A percentile compares a stretch with the other conserved stretches of the same genome.
Conservation (phyloP, 2,113 vertebrate genomes). For the Brachypodius melanocephalos region DNA sequence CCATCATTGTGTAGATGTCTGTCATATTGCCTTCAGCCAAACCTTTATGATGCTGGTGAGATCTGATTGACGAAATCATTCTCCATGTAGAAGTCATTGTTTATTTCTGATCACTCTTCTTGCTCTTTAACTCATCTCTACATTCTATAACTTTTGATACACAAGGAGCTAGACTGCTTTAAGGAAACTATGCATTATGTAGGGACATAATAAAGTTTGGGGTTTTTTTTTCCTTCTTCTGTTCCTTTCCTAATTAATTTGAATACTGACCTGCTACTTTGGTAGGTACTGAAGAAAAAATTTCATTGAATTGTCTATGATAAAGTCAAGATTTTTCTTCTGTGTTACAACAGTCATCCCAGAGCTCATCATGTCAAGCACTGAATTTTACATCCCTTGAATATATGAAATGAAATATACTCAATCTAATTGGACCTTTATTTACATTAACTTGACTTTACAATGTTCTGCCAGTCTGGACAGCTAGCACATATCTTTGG, state of each 20-base stretch:
- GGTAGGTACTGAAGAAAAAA: background rate
- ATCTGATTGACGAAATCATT: background rate
- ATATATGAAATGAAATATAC: background rate
- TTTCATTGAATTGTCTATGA: background rate
- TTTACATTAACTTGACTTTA: background rate
- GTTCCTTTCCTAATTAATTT: background rate
- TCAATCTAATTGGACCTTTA: background rate
- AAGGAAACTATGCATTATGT: background rate
- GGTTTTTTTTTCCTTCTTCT: background rate
- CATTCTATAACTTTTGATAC: background rate
- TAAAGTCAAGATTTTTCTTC: background rate
- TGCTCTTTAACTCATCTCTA: background rate
- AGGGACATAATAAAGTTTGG: background rate
- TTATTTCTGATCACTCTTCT: background rate
- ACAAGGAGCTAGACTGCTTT: background rate
- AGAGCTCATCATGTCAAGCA: background rate
- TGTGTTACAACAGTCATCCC: background rate
- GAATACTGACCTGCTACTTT: background rate
- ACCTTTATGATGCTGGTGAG: background rate
- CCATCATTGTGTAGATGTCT: background rate
- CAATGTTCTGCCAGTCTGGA: background rate
- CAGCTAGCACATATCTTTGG: background rate
- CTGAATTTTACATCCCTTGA: background rate
- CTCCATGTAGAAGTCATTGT: background rate
- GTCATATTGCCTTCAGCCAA: background rate